Base-by-base conservation (phyloP, 1,140 invertebrate genomes). In the Drosophila burlai region DNA sequence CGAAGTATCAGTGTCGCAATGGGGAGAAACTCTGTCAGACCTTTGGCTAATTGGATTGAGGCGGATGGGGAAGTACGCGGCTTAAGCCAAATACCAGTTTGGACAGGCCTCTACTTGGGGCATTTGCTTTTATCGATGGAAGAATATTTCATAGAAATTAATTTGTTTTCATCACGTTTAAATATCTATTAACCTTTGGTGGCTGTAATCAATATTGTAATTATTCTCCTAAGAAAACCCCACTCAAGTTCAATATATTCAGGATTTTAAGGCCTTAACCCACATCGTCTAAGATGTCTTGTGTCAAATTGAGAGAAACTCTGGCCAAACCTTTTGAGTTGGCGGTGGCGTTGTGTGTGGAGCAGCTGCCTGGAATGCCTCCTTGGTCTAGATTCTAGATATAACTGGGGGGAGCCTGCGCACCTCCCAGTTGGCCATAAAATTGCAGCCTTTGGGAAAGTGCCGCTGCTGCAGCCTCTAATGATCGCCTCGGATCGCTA, bases 401-500 rank as follows among this genome's bases (percentile, higher is more conserved):
- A 40, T 57, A 61, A n/a, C 24, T 31, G 54, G 24, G 47, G 29
- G 36, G 36, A 73, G 61, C 69, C 54, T 73, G 69, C 21, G 21
- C 21, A 21, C 21, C 21, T 21, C 21, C 21, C 21, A 21, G 21
- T 34, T 52, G 36, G 26, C 75, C 57, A 34, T 58, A 24, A 74
- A 78, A 77, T 79, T 67, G 64, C 31, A 74, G 80, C 63, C 80
- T 80, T 63, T 76, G 81, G 76, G 81, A 83, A 83, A 78, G 75
- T 78, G 75, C 65, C 26, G 47, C 29, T 31, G 62, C 38, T 66
- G 68, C 15, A 24, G 60, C 71, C 73, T 77, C 34, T 64, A 81
- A 64, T 58, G 29, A 75, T 59, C 38, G 63, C 50, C 49, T 62
- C n/a, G 46, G 38, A 52, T 40, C 52, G 45, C 66, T 50, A 76